A percentile compares a stretch with the other conserved stretches of the same genome.
Evolutionary conservation across 1,140 invertebrate species (phyloP).

Genomic region (Harpegnathos saltator): DNA sequence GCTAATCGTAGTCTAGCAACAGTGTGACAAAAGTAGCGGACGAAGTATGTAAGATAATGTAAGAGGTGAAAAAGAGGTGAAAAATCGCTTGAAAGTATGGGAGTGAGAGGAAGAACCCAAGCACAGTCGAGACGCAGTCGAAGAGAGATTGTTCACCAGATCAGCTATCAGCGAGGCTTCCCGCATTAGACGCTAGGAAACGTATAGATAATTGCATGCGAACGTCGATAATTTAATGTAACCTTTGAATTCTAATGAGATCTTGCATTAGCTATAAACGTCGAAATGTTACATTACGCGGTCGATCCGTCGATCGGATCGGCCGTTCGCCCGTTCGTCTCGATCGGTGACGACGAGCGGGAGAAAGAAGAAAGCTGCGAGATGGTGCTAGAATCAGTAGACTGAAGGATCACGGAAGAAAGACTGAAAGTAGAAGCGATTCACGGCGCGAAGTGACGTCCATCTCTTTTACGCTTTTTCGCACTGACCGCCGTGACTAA

Average conservation of each 20-base stretch:
- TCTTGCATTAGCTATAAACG: conserved; percentile 70
- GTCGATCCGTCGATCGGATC: conserved; percentile 38
- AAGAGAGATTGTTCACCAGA: conserved; percentile 37
- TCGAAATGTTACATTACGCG: conserved; percentile 52
- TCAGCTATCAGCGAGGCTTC: conserved; percentile 37
- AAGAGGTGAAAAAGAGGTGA: neutral
- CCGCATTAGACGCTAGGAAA: conserved; percentile 48
- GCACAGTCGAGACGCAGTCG: neutral
- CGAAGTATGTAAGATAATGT: neutral
- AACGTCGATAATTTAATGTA: conserved; percentile 73
- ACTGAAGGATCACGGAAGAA: conserved; percentile 77
- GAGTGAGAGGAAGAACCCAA: neutral
- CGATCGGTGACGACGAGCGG: conserved; percentile 28
- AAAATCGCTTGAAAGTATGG: neutral
- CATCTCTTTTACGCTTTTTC: conserved; percentile 58
- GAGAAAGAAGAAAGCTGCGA: conserved; percentile 67
- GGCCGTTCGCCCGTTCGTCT: conserved; percentile 31
- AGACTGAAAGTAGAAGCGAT: conserved; percentile 79
- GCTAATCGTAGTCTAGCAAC: neutral
- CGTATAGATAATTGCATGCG: conserved; percentile 73
- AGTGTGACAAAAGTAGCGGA: neutral
- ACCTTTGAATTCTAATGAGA: conserved; percentile 71
- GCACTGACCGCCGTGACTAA: conserved; percentile 61
- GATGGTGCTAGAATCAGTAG: conserved; percentile 78
- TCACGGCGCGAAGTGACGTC: conserved; percentile 65